Base-by-base conservation (phyloP, 2,888 invertebrate genomes). In the Philereme transversata region DNA sequence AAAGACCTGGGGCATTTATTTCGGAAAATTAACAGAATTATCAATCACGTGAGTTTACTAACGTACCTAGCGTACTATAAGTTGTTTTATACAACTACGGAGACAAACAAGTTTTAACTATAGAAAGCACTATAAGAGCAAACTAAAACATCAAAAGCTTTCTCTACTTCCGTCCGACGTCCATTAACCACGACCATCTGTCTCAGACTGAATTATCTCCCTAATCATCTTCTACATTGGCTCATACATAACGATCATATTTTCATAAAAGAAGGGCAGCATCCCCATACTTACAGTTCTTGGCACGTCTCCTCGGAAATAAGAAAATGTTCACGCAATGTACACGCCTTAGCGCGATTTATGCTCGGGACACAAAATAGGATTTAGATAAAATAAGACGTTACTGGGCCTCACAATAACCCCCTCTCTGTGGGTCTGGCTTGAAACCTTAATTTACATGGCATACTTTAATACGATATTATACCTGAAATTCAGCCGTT, bases 261-360 rank as follows among this genome's bases (percentile, higher is more conserved):
- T 72, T 78, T 74, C 67, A 78, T 71, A 75, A 70, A 76, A 74
- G 69, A 79, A 78, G 75, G 74, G 74, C 74, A 74, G 72, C 76
- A 77, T 72, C 78, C 77, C 74, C 80, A 74, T 82, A 83, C 87
- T 89, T 88, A 87, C 86, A 82, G 87, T 90, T 89, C 90, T 84
- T 86, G 88, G 89, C 91, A 92, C 91, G 90, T 90, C 80, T 87
- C 80, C 78, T 72, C 77, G 79, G 84, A 86, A 90, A 91, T 90
- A 90, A 90, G 89, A 90, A 88, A 88, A 90, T 87, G 84, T 86
- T 88, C 90, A 86, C 87, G 86, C 90, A 86, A 78, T 86, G 81
- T 85, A 86, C 75, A 76, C 86, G 86, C 84, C 83, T 88, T 88
- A 87, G 85, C 76, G 79, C 87, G 87, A 91, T 91, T 91, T 91